Conservation (phyloP, 2,113 vertebrate species). For the pig (Sus scrofa) region T2T-Sscrofa CM000819.6:127343001-127343500, state of each 20-base stretch:
- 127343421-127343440: not conserved
- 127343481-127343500: not conserved
- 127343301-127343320: not conserved
- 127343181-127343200: not conserved
- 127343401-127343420: not conserved
- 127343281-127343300: not conserved
- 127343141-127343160: constrained; percentile 30
- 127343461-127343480: not conserved
- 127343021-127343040: not conserved
- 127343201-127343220: not conserved
- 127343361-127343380: not conserved
- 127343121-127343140: not conserved
- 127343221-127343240: not conserved
- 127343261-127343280: not conserved
- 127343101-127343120: not conserved
- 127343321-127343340: not conserved
- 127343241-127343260: not conserved
- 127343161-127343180: not conserved
- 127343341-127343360: not conserved
- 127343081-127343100: not conserved
- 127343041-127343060: not conserved
- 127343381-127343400: not conserved
- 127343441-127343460: not conserved
- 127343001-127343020: not conserved
- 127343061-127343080: not conserved